Base-by-base conservation (phyloP, 2,113 vertebrate genomes). In the Sterna hirundo region DNA sequence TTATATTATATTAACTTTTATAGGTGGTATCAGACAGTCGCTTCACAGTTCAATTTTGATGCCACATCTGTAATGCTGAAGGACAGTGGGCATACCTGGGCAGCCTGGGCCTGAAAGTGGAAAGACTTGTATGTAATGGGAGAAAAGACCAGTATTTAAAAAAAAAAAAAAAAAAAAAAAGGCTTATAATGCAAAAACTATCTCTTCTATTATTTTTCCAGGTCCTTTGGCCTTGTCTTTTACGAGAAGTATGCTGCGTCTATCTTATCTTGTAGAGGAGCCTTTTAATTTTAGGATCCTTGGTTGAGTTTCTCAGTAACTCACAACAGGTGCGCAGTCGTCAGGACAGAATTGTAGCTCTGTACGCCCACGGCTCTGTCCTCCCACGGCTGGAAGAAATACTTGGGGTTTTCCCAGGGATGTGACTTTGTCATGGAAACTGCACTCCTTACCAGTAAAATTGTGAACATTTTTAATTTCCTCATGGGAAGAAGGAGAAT, bases 391-490 rank as follows among this genome's bases (percentile, higher is more conserved):
- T 82, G 69, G 77, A 88, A 82, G 55, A 58, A 52, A 20, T 84
- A 72, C 52, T 61, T 34, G 34, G 27, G 68, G 29, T 96, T 95
- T 95, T 93, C 96, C 88, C 81, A 57, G 52, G 85, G 27, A 74
- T 96, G 72, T 91, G 64, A 94, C 88, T 96, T 86, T 86, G 78
- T 94, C 88, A 80, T 96, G 91, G 94, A 95, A 94, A 97, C 72
- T 62, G 52, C 16, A 7, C 74, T 87, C 44, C 46, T 65, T 71
- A 60, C 30, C 25, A 66, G 42, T 25, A 62, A 76, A 92, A 89
- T 40, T 75, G 55, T 70, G 79, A 87, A 71, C 46, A 89, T 92
- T 83, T 89, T 97, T 80, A 82, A 85, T 95, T 92, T 88, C 72
- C 40, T 62, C 26, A 29, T 49, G 58, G 75, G 57, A 90, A 88